These are phyloP conservation scores for Drosophila sechellia DNA, from an alignment of 1,140 invertebrate genomes.

Conservation along the genomic window DNA sequence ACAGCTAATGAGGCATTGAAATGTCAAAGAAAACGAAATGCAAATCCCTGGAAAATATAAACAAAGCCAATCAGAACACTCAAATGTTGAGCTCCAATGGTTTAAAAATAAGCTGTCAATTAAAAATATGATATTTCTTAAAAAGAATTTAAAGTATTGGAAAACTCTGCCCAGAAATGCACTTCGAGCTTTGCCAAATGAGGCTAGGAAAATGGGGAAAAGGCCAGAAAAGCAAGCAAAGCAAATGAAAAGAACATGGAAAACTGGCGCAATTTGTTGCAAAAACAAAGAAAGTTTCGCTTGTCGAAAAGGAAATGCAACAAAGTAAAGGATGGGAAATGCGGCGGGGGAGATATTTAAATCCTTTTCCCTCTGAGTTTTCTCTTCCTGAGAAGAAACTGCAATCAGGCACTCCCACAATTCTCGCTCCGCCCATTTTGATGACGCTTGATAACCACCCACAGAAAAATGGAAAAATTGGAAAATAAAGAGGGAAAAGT, in stretches of 20 bases:
- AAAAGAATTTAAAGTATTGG: neutral
- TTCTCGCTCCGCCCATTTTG: conserved; percentile 12
- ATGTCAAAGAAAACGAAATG: conserved; percentile 10
- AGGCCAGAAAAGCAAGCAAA: conserved; percentile 13
- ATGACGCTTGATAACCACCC: conserved; percentile 26
- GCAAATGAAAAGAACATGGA: conserved; percentile 43
- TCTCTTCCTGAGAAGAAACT: neutral
- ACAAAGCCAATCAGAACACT: conserved; percentile 23
- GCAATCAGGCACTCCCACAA: conserved; percentile 44
- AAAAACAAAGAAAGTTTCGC: conserved; percentile 61
- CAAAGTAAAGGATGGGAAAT: conserved; percentile 32
- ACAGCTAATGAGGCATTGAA: conserved; percentile 38
- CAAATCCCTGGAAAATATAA: conserved; percentile 25
- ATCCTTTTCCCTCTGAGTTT: conserved; percentile 16
- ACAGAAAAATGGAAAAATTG: neutral
- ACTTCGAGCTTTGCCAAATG: conserved; percentile 38
- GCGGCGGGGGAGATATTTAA: conserved; percentile 44
- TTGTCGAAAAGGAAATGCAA: conserved; percentile 46
- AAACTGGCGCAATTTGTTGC: conserved; percentile 61
- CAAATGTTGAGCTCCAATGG: conserved; percentile 21
- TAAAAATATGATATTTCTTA: conserved; percentile 2
- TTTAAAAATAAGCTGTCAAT: conserved; percentile 25
- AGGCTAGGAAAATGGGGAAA: conserved; percentile 16
- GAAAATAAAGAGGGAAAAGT: conserved; percentile 2
- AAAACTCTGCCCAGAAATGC: conserved; percentile 25